Evolutionary conservation across 2,888 invertebrate genomes (phyloP), one percentile per base, ranked within the genome.

Genomic region (Catocala fraxini): DNA sequence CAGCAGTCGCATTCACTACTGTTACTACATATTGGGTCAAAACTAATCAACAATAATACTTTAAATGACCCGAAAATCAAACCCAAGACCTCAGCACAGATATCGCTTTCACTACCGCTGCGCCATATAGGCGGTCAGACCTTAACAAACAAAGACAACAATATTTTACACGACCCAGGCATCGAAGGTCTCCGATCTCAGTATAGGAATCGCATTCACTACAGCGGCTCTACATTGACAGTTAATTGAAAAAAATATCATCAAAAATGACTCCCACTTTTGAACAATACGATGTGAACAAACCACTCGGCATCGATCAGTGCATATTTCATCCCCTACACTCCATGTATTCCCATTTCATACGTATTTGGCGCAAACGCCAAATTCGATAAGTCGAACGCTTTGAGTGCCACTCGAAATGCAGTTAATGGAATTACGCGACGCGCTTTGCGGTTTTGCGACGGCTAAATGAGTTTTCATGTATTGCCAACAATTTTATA

Each of bases 381-480:
- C 82, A 82, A 86, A 85, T 83, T 83, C 83, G 76, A 84, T 86
- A 86, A 85, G 83, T 82, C 82, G 76, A 73, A 68, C 76, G 81
- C 81, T 84, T 82, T 81, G 82, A 85, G 80, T 80, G 76, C 77
- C 74, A 74, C 72, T 79, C 75, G 75, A 81, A 81, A 82, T 84
- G 80, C 82, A 83, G 81, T 83, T 83, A 85, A 85, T 84, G 77
- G 80, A 83, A 87, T 87, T 82, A 86, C 82, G 75, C 73, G 73
- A 76, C 65, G 73, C 70, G 74, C 65, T 70, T 67, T 56, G 77
- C 65, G 81, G 80, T 81, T 82, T 73, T 75, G 74, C 76, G 53
- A 66, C 51, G 67, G 65, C 56, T 75, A 74, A 80, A 82, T 80
- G 76, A 80, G 80, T 84, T 69, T 75, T 71, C 66, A 61, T 71